Conservation (phyloP, 2,888 invertebrate genomes). For the Notocelia uddmanniana region DNA sequence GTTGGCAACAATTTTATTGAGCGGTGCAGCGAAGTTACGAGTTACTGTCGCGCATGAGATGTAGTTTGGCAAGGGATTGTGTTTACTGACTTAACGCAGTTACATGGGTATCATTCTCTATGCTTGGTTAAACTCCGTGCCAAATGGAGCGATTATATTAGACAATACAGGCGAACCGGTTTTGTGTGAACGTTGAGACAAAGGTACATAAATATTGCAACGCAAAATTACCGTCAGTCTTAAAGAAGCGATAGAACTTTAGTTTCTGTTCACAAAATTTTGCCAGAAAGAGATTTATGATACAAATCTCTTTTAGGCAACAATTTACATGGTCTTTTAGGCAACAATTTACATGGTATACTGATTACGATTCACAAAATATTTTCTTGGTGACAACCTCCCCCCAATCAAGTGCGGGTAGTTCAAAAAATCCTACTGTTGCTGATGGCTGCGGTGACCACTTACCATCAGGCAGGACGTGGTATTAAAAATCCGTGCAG, state of each 20-base stretch:
- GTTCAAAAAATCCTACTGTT: no score
- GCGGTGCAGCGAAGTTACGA: slow-evolving; percentile 18
- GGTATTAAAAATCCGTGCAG: no score
- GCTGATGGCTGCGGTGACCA: no score
- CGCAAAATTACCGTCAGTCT: background rate
- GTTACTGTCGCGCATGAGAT: slow-evolving; percentile 5
- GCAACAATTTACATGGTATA: no score
- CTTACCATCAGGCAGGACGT: no score
- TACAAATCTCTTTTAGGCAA: no score
- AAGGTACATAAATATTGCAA: background rate
- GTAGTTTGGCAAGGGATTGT: slow-evolving; percentile 5
- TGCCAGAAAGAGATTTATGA: no score
- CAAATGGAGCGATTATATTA: background rate
- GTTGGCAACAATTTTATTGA: slow-evolving; percentile 31
- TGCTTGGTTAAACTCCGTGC: background rate
- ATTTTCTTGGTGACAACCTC: no score
- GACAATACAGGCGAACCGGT: background rate
- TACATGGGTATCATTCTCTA: background rate
- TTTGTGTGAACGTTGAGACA: background rate
- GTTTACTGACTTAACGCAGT: slow-evolving; percentile 8
- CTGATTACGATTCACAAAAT: no score
- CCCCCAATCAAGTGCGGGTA: no score
- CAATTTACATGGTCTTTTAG: no score
- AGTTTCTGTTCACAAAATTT: background rate
- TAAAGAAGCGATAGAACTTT: background rate